Percentiles rank a stretch among this genome's conserved stretches.
Evolutionary conservation across 2,797 vertebrate genomes (phyloP).

Genomic region (Megalops cyprinoides): DNA sequence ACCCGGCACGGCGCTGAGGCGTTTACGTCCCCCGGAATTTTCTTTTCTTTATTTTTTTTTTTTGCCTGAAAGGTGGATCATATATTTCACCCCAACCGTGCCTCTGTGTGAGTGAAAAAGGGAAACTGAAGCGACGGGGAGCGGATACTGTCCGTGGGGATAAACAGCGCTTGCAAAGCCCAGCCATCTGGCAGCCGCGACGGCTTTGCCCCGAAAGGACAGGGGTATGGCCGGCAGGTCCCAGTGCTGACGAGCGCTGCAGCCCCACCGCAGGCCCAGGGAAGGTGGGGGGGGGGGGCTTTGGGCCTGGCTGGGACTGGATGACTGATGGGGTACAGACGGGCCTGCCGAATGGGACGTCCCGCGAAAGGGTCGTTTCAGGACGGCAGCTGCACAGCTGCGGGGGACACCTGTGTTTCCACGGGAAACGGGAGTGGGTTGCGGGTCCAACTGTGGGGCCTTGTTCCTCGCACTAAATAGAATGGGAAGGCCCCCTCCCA

Average conservation of each 20-base stretch:
- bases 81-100: background rate
- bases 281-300: too few relatives aligned
- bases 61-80: background rate
- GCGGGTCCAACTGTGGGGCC: background rate
- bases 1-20: background rate
- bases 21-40: too few relatives aligned
- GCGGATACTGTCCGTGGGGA: too few relatives aligned
- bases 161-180: too few relatives aligned
- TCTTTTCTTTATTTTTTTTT: too few relatives aligned
- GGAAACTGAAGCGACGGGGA: background rate
- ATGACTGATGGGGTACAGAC: background rate
- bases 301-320: background rate
- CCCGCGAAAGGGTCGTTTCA: conserved; percentile 28
- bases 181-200: too few relatives aligned
- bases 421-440: conserved; percentile 34
- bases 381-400: conserved; percentile 40
- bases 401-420: conserved; percentile 47
- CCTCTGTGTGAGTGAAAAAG: background rate
- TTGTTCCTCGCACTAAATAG: background rate
- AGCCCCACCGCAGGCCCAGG: too few relatives aligned
- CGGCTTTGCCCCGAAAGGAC: too few relatives aligned
- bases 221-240: too few relatives aligned
- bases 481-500: background rate
- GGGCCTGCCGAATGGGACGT: too few relatives aligned
- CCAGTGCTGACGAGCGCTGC: too few relatives aligned